Evolutionary conservation across 2,888 invertebrate genomes (phyloP), one percentile per base, ranked within the genome.

Genomic region (Desoria tigrina): DNA sequence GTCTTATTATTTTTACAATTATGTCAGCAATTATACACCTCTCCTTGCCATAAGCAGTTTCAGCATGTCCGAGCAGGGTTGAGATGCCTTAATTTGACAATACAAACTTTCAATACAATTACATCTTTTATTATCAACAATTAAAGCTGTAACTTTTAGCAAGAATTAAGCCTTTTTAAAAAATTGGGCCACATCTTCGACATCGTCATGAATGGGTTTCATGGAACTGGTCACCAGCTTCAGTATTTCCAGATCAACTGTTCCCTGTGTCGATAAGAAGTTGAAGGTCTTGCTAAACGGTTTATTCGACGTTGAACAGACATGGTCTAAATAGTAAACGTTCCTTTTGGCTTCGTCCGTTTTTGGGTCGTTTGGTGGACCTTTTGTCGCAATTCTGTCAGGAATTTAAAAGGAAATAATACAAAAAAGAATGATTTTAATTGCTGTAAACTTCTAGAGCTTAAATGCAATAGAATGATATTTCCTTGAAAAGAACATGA

Each of bases 1-100:
- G 32, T 11, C 4, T 32, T 32, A 32, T 32, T 32, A 11, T 32
- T 7, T 32, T 32, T 7, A 32, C 32, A 7, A 32, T 7, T 7
- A 11, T 32, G 32, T 32, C 11, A n/a, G 21, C 92, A 92, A 55
- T 83, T 82, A 74, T 84, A 82, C 0, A 74, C 75, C 14, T 81
- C 82, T 0, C 85, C 85, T 70, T 87, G 86, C 86, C 89, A 92
- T 65, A 82, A 80, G 77, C 92, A 83, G 79, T 21, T 86, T 82
- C 23, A 92, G 77, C 87, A 91, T 87, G 75, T 90, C 87, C 14
- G 83, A 82, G 76, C 91, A 92, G 0, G 90, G 86, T 77, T 90
- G 90, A 0, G 90, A 87, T 14, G 90, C 87, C 90, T 90, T 75
- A 32, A 7, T 32, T 32, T 32, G 32, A 32, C 4, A 32, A n/a